Evolutionary conservation across 2,113 vertebrate genomes (phyloP).

Genomic region (Chaetorhynchus papuensis): DNA sequence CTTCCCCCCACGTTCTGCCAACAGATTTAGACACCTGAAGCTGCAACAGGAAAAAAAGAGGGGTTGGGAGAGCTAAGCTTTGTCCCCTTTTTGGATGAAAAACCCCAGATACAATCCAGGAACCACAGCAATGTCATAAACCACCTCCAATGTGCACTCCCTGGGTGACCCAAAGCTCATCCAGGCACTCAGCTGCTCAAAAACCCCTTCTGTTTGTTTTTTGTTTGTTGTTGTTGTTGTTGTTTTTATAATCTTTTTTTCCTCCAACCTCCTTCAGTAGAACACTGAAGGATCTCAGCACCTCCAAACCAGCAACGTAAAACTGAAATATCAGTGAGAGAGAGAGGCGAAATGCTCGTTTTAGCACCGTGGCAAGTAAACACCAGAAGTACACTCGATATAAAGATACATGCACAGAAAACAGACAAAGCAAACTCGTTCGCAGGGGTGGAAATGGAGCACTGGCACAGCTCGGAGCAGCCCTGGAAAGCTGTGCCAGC

Average conservation of each 20-base stretch:
- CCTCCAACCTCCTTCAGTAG: neutral
- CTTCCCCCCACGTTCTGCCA: neutral
- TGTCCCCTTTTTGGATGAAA: neutral
- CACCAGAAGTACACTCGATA: neutral
- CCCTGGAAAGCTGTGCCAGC: neutral
- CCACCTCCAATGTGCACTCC: fast-evolving
- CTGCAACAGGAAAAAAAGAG: neutral
- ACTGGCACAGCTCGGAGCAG: neutral
- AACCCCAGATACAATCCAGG: neutral
- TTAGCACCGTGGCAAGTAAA: neutral
- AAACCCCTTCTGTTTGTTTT: neutral
- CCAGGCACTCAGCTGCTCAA: neutral
- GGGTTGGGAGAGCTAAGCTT: neutral
- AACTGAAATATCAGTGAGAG: neutral
- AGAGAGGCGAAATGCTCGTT: fast-evolving
- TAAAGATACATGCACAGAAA: neutral
- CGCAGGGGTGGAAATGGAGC: neutral
- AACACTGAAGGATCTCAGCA: neutral
- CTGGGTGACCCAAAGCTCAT: neutral
- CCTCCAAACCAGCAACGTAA: neutral
- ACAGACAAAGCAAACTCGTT: neutral
- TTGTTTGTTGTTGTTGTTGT: neutral
- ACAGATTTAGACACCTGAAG: neutral
- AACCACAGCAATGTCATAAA: neutral
- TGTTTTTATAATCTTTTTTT: neutral